These are phyloP conservation scores for Cynodonichthys magdalenae DNA, from an alignment of 2,797 vertebrate genomes.

Conservation along the genomic window DNA sequence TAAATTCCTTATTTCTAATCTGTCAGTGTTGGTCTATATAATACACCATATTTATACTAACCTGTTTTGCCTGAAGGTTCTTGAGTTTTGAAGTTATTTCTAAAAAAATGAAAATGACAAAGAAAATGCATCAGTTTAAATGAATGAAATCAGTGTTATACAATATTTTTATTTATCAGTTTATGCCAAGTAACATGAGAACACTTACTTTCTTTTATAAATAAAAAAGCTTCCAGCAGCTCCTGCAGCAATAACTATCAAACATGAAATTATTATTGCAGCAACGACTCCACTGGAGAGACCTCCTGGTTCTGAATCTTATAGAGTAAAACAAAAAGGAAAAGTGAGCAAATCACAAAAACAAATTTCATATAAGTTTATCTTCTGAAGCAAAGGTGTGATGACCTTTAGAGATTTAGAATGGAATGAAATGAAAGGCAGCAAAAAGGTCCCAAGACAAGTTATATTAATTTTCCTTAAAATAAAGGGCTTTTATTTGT, in stretches of 20 bases:
- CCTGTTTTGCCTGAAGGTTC: background rate
- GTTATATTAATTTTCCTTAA: too few relatives aligned
- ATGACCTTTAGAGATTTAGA: too few relatives aligned
- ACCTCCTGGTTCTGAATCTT: background rate
- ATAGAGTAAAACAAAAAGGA: slow-evolving; percentile 7
- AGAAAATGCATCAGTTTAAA: too few relatives aligned
- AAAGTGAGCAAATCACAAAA: background rate
- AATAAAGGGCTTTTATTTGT: too few relatives aligned
- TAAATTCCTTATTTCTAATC: too few relatives aligned
- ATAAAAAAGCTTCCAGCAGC: background rate
- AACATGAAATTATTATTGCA: background rate
- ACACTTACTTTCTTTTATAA: background rate
- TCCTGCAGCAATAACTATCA: background rate
- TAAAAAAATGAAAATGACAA: background rate
- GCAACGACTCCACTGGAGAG: background rate
- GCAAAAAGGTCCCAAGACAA: too few relatives aligned
- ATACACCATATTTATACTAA: background rate
- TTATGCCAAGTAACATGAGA: background rate
- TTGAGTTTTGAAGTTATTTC: background rate
- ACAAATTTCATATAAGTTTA: too few relatives aligned
- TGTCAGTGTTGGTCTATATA: too few relatives aligned
- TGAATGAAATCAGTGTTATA: too few relatives aligned
- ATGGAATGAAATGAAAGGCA: too few relatives aligned
- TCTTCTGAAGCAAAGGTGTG: background rate
- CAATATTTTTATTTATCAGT: too few relatives aligned